Conservation (phyloP, 2,113 vertebrate genomes). For the Lota lota region DNA sequence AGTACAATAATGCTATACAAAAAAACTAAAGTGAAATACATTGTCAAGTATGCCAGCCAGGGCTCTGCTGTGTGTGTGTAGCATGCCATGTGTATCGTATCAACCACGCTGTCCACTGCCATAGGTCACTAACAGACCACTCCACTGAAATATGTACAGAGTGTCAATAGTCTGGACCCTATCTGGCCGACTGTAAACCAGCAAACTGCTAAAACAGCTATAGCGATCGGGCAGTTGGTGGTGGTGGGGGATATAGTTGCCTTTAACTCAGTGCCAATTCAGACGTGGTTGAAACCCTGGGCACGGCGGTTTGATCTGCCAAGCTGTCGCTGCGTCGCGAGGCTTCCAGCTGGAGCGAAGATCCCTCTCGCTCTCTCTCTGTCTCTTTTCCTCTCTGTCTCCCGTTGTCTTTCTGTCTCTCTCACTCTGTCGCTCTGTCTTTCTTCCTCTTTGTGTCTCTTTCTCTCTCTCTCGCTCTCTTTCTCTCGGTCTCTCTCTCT, state of each 20-base stretch:
- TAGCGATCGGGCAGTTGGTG: too few relatives aligned
- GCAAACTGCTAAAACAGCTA: conserved; percentile 62
- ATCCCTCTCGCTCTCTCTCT: background rate
- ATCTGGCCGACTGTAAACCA: conserved; percentile 71
- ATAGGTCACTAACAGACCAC: conserved; percentile 59
- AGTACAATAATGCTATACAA: too few relatives aligned
- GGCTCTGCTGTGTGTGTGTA: too few relatives aligned
- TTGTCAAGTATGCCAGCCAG: too few relatives aligned
- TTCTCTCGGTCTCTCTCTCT: background rate
- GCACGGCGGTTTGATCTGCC: conserved; percentile 68
- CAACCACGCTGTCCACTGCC: conserved; percentile 42
- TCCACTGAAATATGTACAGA: conserved; percentile 63
- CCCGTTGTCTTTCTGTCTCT: conserved; percentile 24
- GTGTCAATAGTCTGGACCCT: conserved; percentile 65
- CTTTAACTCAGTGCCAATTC: conserved; percentile 66
- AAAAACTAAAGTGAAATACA: too few relatives aligned
- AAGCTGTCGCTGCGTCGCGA: conserved; percentile 66
- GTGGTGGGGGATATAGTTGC: background rate
- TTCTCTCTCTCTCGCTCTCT: too few relatives aligned
- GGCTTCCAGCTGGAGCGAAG: conserved; percentile 78
- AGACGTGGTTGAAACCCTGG: conserved; percentile 65
- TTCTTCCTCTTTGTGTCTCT: conserved; percentile 5
- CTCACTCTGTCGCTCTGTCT: too few relatives aligned
- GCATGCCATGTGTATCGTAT: background rate
- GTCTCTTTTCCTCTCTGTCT: too few relatives aligned